Evolutionary conservation across 2,797 vertebrate genomes (phyloP).

Genomic region (Anableps anableps): DNA sequence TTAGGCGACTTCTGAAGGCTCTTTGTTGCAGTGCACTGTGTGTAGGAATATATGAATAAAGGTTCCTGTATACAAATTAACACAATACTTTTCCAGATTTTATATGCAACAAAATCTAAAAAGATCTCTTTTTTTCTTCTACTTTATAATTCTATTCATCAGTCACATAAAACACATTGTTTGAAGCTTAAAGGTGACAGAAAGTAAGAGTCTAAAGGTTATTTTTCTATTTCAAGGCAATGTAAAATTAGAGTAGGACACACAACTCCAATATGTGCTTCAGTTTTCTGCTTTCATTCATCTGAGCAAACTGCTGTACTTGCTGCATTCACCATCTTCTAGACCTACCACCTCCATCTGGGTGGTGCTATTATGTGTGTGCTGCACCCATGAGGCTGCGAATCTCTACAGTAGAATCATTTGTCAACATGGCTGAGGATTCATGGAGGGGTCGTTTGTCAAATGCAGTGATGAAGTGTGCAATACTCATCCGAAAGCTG

Average conservation of each 20-base stretch:
- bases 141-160: neutral
- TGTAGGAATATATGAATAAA: neutral
- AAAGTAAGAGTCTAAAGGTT: neutral
- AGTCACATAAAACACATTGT: neutral
- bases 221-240: neutral
- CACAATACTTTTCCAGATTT: neutral
- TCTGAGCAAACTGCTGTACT: slow-evolving; percentile 54
- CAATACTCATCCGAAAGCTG: slow-evolving; percentile 32
- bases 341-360: slow-evolving; percentile 39
- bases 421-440: slow-evolving; percentile 52
- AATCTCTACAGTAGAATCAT: slow-evolving; percentile 44
- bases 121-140: neutral
- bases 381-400: slow-evolving; percentile 53
- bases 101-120: neutral
- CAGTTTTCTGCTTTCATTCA: slow-evolving; percentile 59
- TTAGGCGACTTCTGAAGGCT: neutral
- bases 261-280: slow-evolving; percentile 41
- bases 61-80: neutral
- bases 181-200: neutral
- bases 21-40: neutral
- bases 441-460: slow-evolving; percentile 46
- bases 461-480: slow-evolving; percentile 33
- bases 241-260: neutral
- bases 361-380: slow-evolving; percentile 45
- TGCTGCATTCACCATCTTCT: slow-evolving; percentile 46